Evolutionary conservation across 2,797 vertebrate genomes (phyloP), one percentile per base, ranked within the genome.

Genomic region (Liasis olivaceus): DNA sequence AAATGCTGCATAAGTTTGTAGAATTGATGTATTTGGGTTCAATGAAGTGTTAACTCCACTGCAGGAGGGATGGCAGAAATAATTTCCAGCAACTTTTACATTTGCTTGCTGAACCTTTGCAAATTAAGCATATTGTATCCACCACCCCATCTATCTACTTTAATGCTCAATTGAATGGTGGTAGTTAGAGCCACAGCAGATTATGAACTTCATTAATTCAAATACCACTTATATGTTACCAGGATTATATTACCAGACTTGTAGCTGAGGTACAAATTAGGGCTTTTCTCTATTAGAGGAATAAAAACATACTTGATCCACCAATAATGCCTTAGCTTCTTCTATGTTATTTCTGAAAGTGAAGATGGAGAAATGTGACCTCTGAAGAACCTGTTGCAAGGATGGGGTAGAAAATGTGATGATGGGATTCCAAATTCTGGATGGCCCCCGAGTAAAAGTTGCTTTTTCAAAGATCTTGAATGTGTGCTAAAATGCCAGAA

Each of bases 1-100:
- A 98, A 98, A 97, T 96, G 96, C 97, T 96, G 97, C 94, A 88
- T 51, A 96, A 96, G 97, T 97, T 97, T 97, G 96, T 97, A 97
- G 97, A 97, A 97, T 96, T 97, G 97, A 97, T 97, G 95, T 94
- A 96, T 97, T 96, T 96, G 96, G 94, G 97, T 14, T 97, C 98
- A 96, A 94, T 97, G 97, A 97, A 96, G 97, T 98, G 97, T 97
- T 98, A 98, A 97, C 96, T 93, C 95, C 96, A 96, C 93, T 96
- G 96, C 95, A 95, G 91, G 96, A 96, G 94, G 94, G 94, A 96
- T 92, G 96, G 96, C 90, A 96, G 97, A 97, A 98, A 98, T 96
- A 96, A 98, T 97, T 97, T 95, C 95, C 96, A 96, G 92, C 93
- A 94, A 92, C 93, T 94, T 95, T 96, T 94, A 81, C 94, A 47